Evolutionary conservation across 1,140 invertebrate genomes (phyloP).

Genomic region (Zaprionus tsacasi): DNA sequence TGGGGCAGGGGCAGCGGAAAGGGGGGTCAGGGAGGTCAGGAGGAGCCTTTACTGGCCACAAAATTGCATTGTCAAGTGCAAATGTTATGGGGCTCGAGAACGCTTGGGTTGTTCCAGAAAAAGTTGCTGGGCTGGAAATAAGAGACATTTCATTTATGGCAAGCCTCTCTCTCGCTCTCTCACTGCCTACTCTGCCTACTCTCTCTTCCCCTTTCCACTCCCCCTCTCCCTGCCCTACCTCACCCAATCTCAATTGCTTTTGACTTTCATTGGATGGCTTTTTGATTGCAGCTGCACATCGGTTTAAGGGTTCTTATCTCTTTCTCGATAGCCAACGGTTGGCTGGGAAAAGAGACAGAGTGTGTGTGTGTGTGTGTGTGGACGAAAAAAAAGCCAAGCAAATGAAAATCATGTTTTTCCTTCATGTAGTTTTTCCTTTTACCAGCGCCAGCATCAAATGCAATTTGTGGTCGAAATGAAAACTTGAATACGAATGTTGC

Average conservation of each 20-base stretch:
- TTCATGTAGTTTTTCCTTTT: background rate
- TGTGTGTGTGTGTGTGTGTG: no score
- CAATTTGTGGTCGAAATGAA: conserved; percentile 6
- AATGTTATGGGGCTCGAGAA: background rate
- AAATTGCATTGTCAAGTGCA: conserved; percentile 71
- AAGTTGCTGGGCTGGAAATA: conserved; percentile 20
- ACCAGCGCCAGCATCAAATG: background rate
- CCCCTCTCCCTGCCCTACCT: background rate
- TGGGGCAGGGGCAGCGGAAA: background rate
- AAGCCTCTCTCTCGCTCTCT: background rate
- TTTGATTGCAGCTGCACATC: conserved; percentile 38
- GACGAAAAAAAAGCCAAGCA: background rate
- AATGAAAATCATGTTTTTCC: background rate
- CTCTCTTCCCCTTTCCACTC: background rate
- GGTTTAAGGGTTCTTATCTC: conserved; percentile 33
- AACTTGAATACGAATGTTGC: background rate
- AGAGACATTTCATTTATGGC: conserved; percentile 24
- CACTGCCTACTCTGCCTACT: background rate
- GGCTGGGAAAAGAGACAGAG: background rate
- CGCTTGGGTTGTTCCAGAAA: background rate
- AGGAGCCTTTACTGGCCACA: background rate
- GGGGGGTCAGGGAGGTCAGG: no score
- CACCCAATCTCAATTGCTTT: conserved; percentile 31
- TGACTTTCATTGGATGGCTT: conserved; percentile 50
- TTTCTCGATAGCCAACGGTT: background rate